Evolutionary conservation across 2,113 vertebrate species (phyloP).

Genomic region (Esox niger): DNA sequence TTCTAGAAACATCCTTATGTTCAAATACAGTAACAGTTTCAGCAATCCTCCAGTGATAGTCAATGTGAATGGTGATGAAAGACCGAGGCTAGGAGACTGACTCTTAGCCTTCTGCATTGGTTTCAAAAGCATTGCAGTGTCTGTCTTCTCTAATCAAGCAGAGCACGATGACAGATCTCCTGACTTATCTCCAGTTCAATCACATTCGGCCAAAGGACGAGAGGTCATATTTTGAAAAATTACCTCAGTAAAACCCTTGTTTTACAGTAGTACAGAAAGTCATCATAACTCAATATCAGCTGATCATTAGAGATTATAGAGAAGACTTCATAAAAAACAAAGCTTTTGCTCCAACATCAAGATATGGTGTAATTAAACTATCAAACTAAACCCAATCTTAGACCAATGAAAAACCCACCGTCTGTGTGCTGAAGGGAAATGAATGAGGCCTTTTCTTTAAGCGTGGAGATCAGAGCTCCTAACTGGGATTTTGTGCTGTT

Average conservation of each 20-base stretch:
- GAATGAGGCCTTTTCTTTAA: conserved; percentile 73
- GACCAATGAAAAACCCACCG: background rate
- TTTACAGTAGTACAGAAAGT: background rate
- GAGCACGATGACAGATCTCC: background rate
- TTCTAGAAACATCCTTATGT: conserved; percentile 58
- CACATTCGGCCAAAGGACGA: background rate
- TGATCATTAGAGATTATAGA: conserved; percentile 8
- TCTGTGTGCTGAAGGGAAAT: conserved; percentile 46
- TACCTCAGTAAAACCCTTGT: background rate
- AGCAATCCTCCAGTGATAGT: conserved; percentile 30
- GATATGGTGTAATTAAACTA: conserved; percentile 34
- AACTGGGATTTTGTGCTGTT: conserved; percentile 77
- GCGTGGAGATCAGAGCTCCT: conserved; percentile 71
- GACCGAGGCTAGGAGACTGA: background rate
- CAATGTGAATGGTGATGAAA: conserved; percentile 20
- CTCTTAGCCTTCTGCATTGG: background rate
- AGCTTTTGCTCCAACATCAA: conserved; percentile 9
- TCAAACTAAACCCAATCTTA: conserved; percentile 18
- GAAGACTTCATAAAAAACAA: conserved; percentile 21
- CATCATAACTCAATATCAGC: background rate
- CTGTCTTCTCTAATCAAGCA: background rate
- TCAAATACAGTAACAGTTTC: conserved; percentile 54
- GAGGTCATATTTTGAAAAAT: background rate
- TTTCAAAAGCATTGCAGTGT: background rate
- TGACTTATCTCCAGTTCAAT: background rate